phyloP scores from a whole-genome alignment of 2,888 invertebrate genomes.

The Caenorhabditis doughertyi region DNA sequence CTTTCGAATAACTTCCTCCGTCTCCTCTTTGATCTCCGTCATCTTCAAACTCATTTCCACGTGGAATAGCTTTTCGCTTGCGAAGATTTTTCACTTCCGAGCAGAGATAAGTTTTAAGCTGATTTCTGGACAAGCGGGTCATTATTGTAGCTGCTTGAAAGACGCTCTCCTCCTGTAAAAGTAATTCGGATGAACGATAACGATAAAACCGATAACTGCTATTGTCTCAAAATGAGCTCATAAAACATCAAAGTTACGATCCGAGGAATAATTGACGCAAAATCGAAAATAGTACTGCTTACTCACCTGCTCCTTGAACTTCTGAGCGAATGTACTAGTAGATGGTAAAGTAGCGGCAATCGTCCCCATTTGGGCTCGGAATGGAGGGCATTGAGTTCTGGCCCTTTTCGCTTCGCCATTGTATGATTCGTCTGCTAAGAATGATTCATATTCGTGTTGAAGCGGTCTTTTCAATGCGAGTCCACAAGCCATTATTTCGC shows the following conservation, averaged over 20 bases:
- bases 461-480: slow-evolving; percentile 82
- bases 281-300: not conserved
- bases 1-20: slow-evolving; percentile 31
- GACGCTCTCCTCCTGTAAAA: slow-evolving; percentile 48
- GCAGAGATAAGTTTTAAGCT: slow-evolving; percentile 80
- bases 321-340: slow-evolving; percentile 70
- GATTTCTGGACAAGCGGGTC: slow-evolving; percentile 67
- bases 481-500: slow-evolving; percentile 81
- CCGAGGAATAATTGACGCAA: slow-evolving; percentile 52
- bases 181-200: too few species aligned
- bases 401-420: slow-evolving; percentile 78
- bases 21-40: slow-evolving; percentile 46
- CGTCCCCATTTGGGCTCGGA: slow-evolving; percentile 81
- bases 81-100: slow-evolving; percentile 77
- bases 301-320: slow-evolving; percentile 59
- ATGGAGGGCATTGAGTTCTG: slow-evolving; percentile 81
- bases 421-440: slow-evolving; percentile 76
- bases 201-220: not conserved
- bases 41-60: slow-evolving; percentile 42
- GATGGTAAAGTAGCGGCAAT: slow-evolving; percentile 76
- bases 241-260: not conserved
- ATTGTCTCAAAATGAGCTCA: slow-evolving; percentile 54
- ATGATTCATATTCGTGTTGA: slow-evolving; percentile 81
- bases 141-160: slow-evolving; percentile 42
- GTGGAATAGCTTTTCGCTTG: slow-evolving; percentile 71